Conservation (phyloP, 2,113 vertebrate species). For the Empidonax alnorum region DNA sequence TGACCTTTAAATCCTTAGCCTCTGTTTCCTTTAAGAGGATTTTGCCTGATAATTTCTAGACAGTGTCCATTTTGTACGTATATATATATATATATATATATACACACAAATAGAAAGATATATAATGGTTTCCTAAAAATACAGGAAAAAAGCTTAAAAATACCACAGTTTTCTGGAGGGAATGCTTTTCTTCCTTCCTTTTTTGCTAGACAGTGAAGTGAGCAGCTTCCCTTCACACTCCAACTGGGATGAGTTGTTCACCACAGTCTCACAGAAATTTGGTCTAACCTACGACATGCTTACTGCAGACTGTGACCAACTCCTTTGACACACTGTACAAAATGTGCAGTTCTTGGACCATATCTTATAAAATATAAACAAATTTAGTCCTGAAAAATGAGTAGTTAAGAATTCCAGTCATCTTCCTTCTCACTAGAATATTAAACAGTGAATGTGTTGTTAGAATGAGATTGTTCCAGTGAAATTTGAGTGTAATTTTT, state of each 20-base stretch:
- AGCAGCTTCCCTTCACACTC: not conserved
- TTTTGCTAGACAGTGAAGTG: not conserved
- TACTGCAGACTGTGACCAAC: not conserved
- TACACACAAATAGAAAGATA: accelerated
- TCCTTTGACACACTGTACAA: not conserved
- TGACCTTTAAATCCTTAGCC: not conserved
- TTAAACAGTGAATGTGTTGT: constrained; percentile 1
- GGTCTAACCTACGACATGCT: not conserved
- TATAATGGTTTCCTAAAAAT: not conserved
- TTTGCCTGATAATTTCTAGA: not conserved
- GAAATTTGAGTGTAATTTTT: not conserved
- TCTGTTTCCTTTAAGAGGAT: not conserved
- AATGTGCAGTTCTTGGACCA: not conserved
- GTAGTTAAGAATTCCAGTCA: not conserved
- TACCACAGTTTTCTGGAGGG: not conserved
- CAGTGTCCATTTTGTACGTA: accelerated
- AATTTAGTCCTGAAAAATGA: not conserved
- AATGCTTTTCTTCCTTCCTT: not conserved
- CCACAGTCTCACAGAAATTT: not conserved
- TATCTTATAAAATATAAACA: not conserved
- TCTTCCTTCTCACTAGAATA: not conserved
- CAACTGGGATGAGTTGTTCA: not conserved
- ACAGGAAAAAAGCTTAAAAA: not conserved
- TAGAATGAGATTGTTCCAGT: constrained; percentile 19
- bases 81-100: not conserved